Evolutionary conservation across 2,888 invertebrate genomes (phyloP).

Genomic region (Therioaphis trifolii): DNA sequence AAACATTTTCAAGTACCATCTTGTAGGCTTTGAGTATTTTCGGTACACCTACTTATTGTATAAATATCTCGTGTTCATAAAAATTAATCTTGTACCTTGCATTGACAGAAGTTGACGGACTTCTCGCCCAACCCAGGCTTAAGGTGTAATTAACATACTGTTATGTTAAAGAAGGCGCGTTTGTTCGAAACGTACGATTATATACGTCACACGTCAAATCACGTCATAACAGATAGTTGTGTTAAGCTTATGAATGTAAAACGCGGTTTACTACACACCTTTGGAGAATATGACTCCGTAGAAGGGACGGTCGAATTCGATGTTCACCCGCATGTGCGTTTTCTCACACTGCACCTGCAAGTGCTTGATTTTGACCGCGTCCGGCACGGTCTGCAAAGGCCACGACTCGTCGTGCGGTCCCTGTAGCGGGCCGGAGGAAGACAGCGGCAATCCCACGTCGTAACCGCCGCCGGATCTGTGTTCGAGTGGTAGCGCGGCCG

Average conservation of each 20-base stretch:
- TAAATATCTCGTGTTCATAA: too few relatives aligned
- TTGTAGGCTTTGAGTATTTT: too few relatives aligned
- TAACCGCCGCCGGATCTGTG: constrained; percentile 67
- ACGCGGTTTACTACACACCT: constrained; percentile 69
- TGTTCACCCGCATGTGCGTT: constrained; percentile 94
- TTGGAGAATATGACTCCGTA: constrained; percentile 97
- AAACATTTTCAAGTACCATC: too few relatives aligned
- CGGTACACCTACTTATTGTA: too few relatives aligned
- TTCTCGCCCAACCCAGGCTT: too few relatives aligned
- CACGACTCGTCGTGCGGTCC: constrained; percentile 78
- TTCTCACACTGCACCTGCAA: constrained; percentile 95
- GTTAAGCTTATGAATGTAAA: too few relatives aligned
- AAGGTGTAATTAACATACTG: too few relatives aligned
- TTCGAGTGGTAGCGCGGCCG: constrained; percentile 67
- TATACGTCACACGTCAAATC: not conserved
- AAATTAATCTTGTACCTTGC: too few relatives aligned
- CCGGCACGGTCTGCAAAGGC: constrained; percentile 85
- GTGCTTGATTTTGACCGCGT: constrained; percentile 93
- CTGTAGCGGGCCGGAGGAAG: constrained; percentile 67
- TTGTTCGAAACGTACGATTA: too few relatives aligned
- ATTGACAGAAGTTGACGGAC: too few relatives aligned
- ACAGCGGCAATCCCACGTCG: constrained; percentile 64
- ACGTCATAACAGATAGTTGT: too few relatives aligned
- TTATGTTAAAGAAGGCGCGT: too few relatives aligned
- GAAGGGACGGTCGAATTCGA: constrained; percentile 94